Evolutionary conservation across 2,113 vertebrate species (phyloP), one percentile per base, ranked within the genome.

Genomic region (Aegotheles bennettii): DNA sequence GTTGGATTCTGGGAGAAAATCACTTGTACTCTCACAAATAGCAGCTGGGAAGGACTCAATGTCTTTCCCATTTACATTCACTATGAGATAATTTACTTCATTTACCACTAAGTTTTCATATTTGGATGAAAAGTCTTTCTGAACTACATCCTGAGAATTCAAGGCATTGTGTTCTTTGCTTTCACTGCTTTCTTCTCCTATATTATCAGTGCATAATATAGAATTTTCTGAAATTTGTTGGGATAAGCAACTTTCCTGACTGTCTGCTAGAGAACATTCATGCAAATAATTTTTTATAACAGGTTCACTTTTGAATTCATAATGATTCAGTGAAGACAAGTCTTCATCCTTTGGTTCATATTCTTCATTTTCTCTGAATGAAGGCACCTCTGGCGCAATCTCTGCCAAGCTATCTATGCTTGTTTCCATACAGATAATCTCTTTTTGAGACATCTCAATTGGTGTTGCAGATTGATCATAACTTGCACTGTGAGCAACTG

Each of bases 381-480:
- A 96, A 25, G 97, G 93, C 69, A 90, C 92, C 45, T 97, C 97
- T 89, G 97, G 87, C 13, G 54, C 91, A n/a, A 96, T 57, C 83
- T 98, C 98, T 84, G 95, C 96, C 67, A 98, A 87, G 51, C 90
- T 98, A 64, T 98, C 98, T 67, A 93, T 97, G 90, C 97, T 98
- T 85, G 89, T 96, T 94, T 97, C 97, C 81, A 97, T 92, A 82
- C 89, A 97, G 84, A 94, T 79, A 16, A 73, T 93, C 40, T 98
- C 97, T 78, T 83, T 51, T 17, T 93, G 89, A 94, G 84, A 75
- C n/a, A 56, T 80, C 45, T 83, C 84, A 54, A 94, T 24, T 59
- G 84, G 86, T 69, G 42, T 63, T 77, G 95, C 87, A 86, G 95
- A 93, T 13, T 97, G 96, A 69, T 95, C 60, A 0, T 79, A 96